These are phyloP conservation scores for Patiria miniata DNA, from an alignment of 35 echinoderm and acorn worm species.

Conservation along the genomic window DNA sequence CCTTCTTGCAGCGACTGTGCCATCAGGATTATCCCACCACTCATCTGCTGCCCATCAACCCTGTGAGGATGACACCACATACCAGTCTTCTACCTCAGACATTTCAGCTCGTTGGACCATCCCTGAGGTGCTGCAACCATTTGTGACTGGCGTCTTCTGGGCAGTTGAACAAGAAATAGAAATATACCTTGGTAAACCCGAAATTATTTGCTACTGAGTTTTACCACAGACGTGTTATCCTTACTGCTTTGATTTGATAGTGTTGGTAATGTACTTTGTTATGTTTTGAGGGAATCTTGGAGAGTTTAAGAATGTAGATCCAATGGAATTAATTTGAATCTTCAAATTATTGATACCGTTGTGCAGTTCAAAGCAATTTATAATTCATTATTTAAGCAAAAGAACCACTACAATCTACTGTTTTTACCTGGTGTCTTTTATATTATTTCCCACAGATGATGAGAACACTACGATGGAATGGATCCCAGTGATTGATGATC, in stretches of 20 bases:
- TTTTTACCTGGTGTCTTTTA: too few relatives aligned
- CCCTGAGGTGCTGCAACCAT: not conserved
- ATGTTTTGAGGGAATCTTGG: too few relatives aligned
- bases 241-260: too few relatives aligned
- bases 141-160: conserved; percentile 23
- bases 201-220: too few relatives aligned
- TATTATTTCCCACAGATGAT: not conserved
- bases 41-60: not conserved
- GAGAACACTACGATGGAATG: not conserved
- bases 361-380: too few relatives aligned
- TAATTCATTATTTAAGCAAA: too few relatives aligned
- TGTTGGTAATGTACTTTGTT: too few relatives aligned
- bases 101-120: conserved; percentile 19
- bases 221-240: too few relatives aligned
- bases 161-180: conserved; percentile 32
- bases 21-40: not conserved
- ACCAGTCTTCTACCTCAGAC: conserved; percentile 7
- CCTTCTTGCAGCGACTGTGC: not conserved
- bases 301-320: too few relatives aligned
- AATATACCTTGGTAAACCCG: not conserved
- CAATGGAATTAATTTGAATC: too few relatives aligned
- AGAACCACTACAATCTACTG: too few relatives aligned
- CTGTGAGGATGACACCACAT: conserved; percentile 21
- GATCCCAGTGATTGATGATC: not conserved
- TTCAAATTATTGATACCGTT: too few relatives aligned